Conservation (phyloP, 2,113 vertebrate genomes). For the Petaurus breviceps region DNA sequence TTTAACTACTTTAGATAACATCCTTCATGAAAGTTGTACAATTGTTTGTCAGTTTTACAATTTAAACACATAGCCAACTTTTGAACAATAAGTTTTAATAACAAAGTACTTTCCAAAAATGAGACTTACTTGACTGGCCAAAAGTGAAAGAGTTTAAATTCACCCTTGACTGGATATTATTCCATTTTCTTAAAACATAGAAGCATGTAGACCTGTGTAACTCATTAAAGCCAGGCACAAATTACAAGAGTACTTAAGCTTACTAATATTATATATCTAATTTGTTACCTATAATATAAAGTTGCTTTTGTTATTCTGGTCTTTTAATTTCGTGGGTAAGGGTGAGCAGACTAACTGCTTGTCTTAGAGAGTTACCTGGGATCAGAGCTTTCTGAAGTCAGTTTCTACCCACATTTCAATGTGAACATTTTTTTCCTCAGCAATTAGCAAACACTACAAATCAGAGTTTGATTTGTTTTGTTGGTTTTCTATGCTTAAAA, state of each 20-base stretch:
- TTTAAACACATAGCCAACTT: neutral
- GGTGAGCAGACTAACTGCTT: neutral
- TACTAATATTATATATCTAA: neutral
- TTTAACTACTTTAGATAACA: too few relatives aligned
- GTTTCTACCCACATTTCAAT: neutral
- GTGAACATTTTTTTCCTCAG: too few relatives aligned
- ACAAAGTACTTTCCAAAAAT: neutral
- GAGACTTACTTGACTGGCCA: neutral
- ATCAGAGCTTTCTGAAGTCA: neutral
- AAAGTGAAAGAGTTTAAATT: neutral
- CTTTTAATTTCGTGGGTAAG: neutral
- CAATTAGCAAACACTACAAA: too few relatives aligned
- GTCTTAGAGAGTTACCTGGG: neutral
- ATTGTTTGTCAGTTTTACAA: neutral
- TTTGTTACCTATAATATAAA: neutral
- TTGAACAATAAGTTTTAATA: neutral
- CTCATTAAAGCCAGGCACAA: neutral
- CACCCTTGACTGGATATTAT: neutral
- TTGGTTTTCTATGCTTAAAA: too few relatives aligned
- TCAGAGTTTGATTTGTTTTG: too few relatives aligned
- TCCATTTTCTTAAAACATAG: neutral
- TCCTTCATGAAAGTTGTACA: neutral
- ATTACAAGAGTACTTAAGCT: neutral
- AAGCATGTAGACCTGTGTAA: neutral
- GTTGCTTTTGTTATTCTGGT: neutral